These are phyloP conservation scores for Ictalurus punctatus DNA, from an alignment of 2,113 vertebrate genomes.

Conservation along the genomic window DNA sequence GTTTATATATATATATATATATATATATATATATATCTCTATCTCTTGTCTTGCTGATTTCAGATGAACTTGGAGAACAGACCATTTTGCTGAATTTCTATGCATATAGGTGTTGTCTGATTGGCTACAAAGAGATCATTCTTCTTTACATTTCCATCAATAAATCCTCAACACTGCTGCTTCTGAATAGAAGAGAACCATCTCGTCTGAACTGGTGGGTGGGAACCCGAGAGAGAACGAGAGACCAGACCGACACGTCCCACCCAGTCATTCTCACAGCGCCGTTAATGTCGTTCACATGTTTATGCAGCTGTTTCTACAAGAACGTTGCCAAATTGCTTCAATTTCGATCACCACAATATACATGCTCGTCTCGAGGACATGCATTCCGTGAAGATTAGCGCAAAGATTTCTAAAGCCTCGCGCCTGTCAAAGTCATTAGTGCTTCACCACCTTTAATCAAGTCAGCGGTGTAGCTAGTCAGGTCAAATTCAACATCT, in stretches of 20 bases:
- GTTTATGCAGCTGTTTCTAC: conserved; percentile 61
- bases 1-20: too few species aligned
- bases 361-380: conserved; percentile 47
- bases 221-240: background rate
- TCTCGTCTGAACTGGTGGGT: background rate
- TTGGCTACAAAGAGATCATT: background rate
- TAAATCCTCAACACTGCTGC: conserved; percentile 13
- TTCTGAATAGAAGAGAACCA: background rate
- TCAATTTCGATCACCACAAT: conserved; percentile 41
- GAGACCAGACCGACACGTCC: background rate
- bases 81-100: background rate
- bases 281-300: conserved; percentile 53
- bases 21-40: too few species aligned
- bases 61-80: conserved; percentile 4
- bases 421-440: conserved; percentile 59
- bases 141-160: background rate
- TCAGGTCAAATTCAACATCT: background rate
- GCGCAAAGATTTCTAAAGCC: conserved; percentile 58
- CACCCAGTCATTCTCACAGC: conserved; percentile 34
- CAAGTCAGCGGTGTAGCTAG: conserved; percentile 52
- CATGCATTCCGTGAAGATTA: conserved; percentile 49
- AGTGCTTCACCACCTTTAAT: conserved; percentile 53
- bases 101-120: background rate
- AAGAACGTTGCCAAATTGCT: conserved; percentile 33
- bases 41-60: background rate